Evolutionary conservation across 2,113 vertebrate genomes (phyloP), one percentile per base, ranked within the genome.

Genomic region (Phocoena phocoena): DNA sequence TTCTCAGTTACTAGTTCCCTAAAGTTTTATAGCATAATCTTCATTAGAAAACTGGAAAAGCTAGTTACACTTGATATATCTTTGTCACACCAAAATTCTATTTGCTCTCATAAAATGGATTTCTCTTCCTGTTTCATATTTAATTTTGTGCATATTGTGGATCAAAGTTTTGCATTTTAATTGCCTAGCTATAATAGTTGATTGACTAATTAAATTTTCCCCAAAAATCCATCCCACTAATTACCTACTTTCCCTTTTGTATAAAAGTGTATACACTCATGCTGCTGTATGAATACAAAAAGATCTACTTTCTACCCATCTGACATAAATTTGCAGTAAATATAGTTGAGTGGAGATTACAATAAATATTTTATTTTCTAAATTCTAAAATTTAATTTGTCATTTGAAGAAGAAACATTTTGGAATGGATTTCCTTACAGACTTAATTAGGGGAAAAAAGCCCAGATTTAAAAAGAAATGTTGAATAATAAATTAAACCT

Each of bases 331-430:
- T 84, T 92, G 26, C 31, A 76, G 33, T 14, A 89, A 94, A 58
- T 26, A 41, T 44, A 68, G 31, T 20, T 88, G 38, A 88, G 12
- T 90, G 53, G 14, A 91, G 17, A 94, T 58, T 58, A 44, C 0
- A 90, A 62, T 73, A 82, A 97, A 41, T 88, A 17, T 84, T 87
- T 95, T 86, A 86, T 92, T 88, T 95, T 88, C 53, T 89, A 84
- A 93, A 83, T 74, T 89, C 41, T 74, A 58, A 47, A 95, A 93
- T 82, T 82, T 94, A 84, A 47, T 68, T 92, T 90, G 3, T 95
- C 28, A 53, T 84, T n/a, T 82, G 21, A 58, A 60, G 17, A 80
- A 88, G 14, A 85, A 93, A 85, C 21, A 81, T 62, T 88, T 60
- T 62, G 17, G 8, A 86, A 73, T 86, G 5, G 3, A 44, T 62